phyloP scores from a whole-genome alignment of 2,888 invertebrate genomes.

The Archips crataeganus region DNA sequence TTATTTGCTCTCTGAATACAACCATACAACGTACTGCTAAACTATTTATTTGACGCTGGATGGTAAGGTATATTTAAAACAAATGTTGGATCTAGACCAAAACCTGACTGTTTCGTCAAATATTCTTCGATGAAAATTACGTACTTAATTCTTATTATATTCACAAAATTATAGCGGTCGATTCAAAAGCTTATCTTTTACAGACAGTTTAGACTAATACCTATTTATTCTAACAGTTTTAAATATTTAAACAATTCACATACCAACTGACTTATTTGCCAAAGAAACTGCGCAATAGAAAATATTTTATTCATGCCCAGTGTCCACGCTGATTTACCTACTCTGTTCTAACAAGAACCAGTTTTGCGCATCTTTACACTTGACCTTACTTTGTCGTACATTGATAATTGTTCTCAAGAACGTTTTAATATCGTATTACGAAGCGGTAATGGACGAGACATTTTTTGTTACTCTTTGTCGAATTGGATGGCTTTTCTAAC shows the following conservation, averaged over 20 bases:
- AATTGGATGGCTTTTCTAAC: background rate
- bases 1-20: too few relatives aligned
- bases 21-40: too few relatives aligned
- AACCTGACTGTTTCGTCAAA: too few relatives aligned
- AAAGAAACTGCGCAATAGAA: background rate
- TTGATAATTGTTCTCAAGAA: slow-evolving; percentile 48
- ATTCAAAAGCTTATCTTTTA: background rate
- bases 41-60: too few relatives aligned
- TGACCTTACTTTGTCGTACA: slow-evolving; percentile 67
- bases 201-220: background rate
- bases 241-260: too few relatives aligned
- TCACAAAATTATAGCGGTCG: background rate
- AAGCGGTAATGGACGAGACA: slow-evolving; percentile 51
- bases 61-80: too few relatives aligned
- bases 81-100: too few relatives aligned
- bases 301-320: background rate
- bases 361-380: slow-evolving; percentile 71
- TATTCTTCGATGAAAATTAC: too few relatives aligned
- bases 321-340: slow-evolving; percentile 12
- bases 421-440: slow-evolving; percentile 34
- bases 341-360: slow-evolving; percentile 56
- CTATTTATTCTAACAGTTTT: too few relatives aligned
- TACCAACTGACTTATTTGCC: too few relatives aligned
- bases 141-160: too few relatives aligned
- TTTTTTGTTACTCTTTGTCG: background rate